Evolutionary conservation across 2,797 vertebrate genomes (phyloP).

Genomic region (Aeoliscus strigatus): DNA sequence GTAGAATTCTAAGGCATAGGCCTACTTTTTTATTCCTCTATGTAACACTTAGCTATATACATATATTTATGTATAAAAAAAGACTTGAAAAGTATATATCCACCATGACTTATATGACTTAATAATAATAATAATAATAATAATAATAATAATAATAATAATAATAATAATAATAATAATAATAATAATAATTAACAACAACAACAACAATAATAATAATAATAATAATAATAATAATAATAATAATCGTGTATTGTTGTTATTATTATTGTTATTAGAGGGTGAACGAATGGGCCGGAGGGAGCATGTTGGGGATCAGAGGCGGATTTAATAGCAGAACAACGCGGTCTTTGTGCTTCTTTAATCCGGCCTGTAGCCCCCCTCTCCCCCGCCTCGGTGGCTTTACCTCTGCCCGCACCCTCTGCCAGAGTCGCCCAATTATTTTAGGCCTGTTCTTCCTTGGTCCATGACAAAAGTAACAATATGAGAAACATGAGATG

Average conservation of each 20-base stretch:
- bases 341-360: slow-evolving; percentile 70
- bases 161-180: slow-evolving; percentile 5
- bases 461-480: slow-evolving; percentile 13
- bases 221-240: slow-evolving; percentile 19
- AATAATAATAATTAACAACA: slow-evolving; percentile 12
- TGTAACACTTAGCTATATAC: too few species aligned
- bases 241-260: slow-evolving; percentile 25
- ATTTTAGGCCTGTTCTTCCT: slow-evolving; percentile 52
- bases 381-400: slow-evolving; percentile 18
- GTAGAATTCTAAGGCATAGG: too few species aligned
- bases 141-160: too few species aligned
- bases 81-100: too few species aligned
- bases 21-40: too few species aligned
- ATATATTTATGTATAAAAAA: too few species aligned
- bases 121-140: too few species aligned
- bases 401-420: slow-evolving; percentile 11
- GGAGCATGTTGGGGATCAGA: slow-evolving; percentile 71
- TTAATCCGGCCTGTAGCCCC: slow-evolving; percentile 69
- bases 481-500: too few species aligned
- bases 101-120: too few species aligned
- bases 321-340: slow-evolving; percentile 72
- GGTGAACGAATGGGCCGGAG: slow-evolving; percentile 33
- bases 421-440: slow-evolving; percentile 42
- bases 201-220: slow-evolving; percentile 14
- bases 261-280: slow-evolving; percentile 30